A percentile compares a stretch with the other conserved stretches of the same genome.
Evolutionary conservation across 2,113 vertebrate species (phyloP).

Genomic region (Callaeas wilsoni): DNA sequence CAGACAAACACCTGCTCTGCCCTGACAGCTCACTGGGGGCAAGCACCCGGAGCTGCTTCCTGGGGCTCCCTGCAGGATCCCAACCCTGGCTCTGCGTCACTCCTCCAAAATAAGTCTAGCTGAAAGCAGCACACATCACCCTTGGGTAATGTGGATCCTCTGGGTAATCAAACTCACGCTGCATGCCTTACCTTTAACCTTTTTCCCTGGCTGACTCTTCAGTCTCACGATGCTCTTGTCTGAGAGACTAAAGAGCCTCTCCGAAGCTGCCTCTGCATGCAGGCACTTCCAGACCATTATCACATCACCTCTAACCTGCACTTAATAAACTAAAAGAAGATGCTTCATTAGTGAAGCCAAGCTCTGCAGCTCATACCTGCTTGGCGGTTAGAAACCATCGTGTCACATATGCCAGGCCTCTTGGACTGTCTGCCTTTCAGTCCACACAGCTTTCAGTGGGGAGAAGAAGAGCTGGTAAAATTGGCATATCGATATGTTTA

Average conservation of each 20-base stretch:
- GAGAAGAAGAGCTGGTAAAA: background rate
- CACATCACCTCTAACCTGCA: conserved; percentile 1
- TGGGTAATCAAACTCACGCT: background rate
- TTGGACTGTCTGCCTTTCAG: background rate
- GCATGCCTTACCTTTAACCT: background rate
- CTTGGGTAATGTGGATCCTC: background rate
- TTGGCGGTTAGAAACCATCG: background rate
- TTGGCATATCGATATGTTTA: background rate
- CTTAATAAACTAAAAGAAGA: background rate
- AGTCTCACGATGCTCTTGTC: background rate
- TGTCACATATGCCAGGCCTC: accelerated
- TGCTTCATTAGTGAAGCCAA: background rate
- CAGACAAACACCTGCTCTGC: background rate
- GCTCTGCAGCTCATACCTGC: background rate
- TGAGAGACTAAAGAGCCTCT: background rate
- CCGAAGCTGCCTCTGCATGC: background rate
- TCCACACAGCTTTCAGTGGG: background rate
- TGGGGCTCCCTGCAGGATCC: background rate
- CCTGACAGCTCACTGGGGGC: background rate
- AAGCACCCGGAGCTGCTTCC: background rate
- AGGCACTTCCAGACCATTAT: background rate
- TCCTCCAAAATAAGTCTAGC: background rate
- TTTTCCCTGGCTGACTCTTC: background rate
- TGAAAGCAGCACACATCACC: background rate
- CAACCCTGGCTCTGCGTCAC: background rate